These are phyloP conservation scores for Adineta ricciae DNA, from an alignment of 2,888 invertebrate genomes.

Conservation along the genomic window DNA sequence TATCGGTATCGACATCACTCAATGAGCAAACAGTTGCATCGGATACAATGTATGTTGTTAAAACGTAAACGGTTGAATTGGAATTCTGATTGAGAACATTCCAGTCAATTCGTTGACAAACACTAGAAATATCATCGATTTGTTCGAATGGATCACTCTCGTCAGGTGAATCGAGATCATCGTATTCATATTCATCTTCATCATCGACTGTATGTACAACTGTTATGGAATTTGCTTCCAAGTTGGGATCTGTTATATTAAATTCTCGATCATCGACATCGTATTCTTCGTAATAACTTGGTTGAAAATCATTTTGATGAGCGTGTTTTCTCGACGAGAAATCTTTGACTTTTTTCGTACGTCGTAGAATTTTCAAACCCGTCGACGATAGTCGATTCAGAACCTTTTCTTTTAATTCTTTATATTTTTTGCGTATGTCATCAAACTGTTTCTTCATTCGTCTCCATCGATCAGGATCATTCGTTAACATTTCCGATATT, in stretches of 20 bases:
- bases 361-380: not conserved
- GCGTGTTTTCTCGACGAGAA: not conserved
- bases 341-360: not conserved
- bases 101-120: not conserved
- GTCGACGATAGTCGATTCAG: not conserved
- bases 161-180: not conserved
- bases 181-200: conserved; percentile 4
- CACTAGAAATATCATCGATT: not conserved
- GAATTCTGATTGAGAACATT: not conserved
- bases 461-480: not conserved
- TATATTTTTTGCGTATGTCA: not conserved
- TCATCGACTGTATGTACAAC: not conserved
- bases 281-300: not conserved
- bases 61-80: not conserved
- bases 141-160: not conserved
- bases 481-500: not conserved
- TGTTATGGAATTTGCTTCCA: not conserved
- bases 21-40: not conserved
- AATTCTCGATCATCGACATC: not conserved
- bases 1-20: not conserved
- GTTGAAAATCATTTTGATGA: not conserved
- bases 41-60: not conserved
- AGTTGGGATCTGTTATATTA: not conserved
- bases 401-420: not conserved
- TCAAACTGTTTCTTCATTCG: not conserved